Percentiles rank a stretch among this genome's conserved stretches.
Evolutionary conservation across 2,113 vertebrate genomes (phyloP).

Genomic region (Solea solea): DNA sequence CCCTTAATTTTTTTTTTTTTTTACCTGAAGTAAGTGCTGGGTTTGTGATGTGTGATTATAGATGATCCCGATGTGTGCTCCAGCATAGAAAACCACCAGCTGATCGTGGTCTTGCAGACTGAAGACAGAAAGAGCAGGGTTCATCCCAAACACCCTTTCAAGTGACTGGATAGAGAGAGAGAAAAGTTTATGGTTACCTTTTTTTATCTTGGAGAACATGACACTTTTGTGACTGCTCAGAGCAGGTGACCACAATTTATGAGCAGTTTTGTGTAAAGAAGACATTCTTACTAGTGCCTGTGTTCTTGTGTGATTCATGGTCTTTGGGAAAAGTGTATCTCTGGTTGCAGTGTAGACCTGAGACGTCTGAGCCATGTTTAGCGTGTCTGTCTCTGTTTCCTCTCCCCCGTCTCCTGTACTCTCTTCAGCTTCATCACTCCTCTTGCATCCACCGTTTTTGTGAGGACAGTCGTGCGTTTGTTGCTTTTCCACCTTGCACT

Average conservation of each 20-base stretch:
- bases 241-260: no score
- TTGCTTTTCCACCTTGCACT: background rate
- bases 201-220: background rate
- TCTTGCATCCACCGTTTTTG: constrained; percentile 1
- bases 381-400: background rate
- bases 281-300: constrained; percentile 82
- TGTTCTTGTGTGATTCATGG: background rate
- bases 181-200: background rate
- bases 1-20: background rate
- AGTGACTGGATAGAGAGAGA: constrained; percentile 77
- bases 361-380: constrained; percentile 40
- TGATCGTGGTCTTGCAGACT: constrained; percentile 83
- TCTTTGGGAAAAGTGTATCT: constrained; percentile 68
- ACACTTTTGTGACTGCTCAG: background rate
- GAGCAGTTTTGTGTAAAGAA: background rate
- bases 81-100: constrained; percentile 83
- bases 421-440: background rate
- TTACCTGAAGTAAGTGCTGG: constrained; percentile 89
- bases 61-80: constrained; percentile 84
- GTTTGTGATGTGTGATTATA: constrained; percentile 78
- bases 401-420: background rate
- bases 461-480: background rate
- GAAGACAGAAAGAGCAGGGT: constrained; percentile 83
- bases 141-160: constrained; percentile 88
- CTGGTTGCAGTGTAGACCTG: constrained; percentile 78